These are phyloP conservation scores for Salminus brasiliensis DNA, from an alignment of 2,113 vertebrate genomes.

Conservation along the genomic window DNA sequence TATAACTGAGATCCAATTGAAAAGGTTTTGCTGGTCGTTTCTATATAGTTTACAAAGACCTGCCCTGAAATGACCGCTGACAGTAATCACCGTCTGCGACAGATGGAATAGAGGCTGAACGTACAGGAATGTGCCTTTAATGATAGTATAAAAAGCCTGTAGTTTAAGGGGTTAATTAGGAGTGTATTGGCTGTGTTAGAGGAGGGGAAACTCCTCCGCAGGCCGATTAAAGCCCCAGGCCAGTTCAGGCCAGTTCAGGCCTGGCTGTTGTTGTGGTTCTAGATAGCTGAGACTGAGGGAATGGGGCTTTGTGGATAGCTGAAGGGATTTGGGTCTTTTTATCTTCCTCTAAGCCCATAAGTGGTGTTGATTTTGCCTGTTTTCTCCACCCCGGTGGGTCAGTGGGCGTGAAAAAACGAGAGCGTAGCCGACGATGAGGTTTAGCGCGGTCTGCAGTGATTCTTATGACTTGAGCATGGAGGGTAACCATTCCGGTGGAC, in stretches of 20 bases:
- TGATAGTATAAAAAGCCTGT: not conserved
- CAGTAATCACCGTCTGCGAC: no score
- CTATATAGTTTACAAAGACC: no score
- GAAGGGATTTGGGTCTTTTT: not conserved
- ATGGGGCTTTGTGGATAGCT: not conserved
- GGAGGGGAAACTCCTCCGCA: not conserved
- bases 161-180: not conserved
- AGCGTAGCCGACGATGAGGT: not conserved
- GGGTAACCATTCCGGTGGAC: no score
- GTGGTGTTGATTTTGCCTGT: conserved; percentile 1
- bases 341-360: conserved; percentile 21
- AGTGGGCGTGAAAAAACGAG: not conserved
- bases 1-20: no score
- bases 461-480: no score
- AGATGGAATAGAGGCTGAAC: not conserved
- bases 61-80: no score
- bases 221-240: not conserved
- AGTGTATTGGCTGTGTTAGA: conserved; percentile 5
- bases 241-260: not conserved
- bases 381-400: not conserved
- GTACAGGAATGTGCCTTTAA: not conserved
- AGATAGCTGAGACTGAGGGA: not conserved
- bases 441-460: not conserved
- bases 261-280: not conserved
- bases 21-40: no score